Conservation (phyloP, 2,797 vertebrate species). For the Sebastes nivosus region DNA sequence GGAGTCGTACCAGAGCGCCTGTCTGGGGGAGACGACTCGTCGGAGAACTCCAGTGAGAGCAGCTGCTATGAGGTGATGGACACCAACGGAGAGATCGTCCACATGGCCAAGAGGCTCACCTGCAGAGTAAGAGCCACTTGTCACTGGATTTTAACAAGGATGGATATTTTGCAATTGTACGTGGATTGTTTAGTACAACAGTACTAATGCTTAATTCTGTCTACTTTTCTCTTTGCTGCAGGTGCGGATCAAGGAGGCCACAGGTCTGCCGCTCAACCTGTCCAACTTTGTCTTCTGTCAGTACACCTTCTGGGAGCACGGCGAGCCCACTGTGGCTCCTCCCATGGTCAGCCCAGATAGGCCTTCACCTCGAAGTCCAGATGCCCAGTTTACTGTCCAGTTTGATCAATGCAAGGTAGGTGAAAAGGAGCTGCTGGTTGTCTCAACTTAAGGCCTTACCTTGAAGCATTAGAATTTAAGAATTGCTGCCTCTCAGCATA, state of each 20-base stretch:
- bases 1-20: conserved; percentile 89
- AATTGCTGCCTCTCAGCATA: neutral
- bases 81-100: conserved; percentile 91
- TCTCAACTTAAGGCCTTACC: neutral
- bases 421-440: neutral
- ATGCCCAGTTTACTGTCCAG: conserved; percentile 90
- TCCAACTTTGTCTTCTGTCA: conserved; percentile 99
- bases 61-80: conserved; percentile 93
- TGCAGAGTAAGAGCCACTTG: conserved; percentile 85
- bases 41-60: conserved; percentile 97
- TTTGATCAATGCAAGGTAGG: conserved; percentile 94
- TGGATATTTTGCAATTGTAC: neutral
- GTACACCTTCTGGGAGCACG: conserved; percentile 97
- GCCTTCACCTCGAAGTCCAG: conserved; percentile 85
- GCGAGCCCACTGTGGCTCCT: conserved; percentile 90
- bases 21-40: conserved; percentile 92
- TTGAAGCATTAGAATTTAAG: neutral
- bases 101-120: conserved; percentile 91
- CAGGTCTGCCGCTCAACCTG: conserved; percentile 92
- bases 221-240: conserved; percentile 59
- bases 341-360: conserved; percentile 95
- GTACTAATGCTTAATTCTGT: neutral
- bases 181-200: neutral
- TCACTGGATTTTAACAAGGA: neutral
- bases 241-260: conserved; percentile 96